Evolutionary conservation across 2,113 vertebrate genomes (phyloP).

Genomic region (Crotalus helleri): DNA sequence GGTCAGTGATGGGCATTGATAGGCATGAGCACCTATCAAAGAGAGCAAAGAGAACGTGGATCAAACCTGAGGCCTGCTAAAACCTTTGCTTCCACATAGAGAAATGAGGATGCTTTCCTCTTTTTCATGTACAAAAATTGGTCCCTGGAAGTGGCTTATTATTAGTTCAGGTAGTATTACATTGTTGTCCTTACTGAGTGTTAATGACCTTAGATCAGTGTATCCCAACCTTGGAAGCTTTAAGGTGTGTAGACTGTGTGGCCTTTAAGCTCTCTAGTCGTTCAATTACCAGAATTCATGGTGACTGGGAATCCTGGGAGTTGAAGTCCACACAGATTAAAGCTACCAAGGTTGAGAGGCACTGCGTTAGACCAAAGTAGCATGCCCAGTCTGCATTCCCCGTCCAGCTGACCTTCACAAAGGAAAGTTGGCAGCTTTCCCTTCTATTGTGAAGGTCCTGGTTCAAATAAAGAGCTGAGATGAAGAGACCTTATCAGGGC

Average conservation of each 20-base stretch:
- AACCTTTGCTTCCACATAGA: not conserved
- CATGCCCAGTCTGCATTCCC: not conserved
- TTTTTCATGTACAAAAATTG: not conserved
- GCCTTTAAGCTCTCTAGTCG: too few relatives aligned
- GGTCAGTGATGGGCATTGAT: not conserved
- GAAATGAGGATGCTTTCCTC: not conserved
- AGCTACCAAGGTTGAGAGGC: not conserved
- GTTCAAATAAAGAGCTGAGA: conserved; percentile 23
- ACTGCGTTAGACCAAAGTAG: accelerated
- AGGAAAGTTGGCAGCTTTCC: conserved; percentile 55
- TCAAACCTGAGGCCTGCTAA: not conserved
- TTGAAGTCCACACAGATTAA: not conserved
- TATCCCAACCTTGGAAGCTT: too few relatives aligned
- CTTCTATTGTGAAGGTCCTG: conserved; percentile 45
- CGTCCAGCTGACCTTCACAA: not conserved
- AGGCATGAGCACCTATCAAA: not conserved
- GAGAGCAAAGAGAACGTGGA: not conserved
- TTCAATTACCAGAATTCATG: too few relatives aligned
- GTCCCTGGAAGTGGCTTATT: not conserved
- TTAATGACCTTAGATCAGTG: conserved; percentile 6
- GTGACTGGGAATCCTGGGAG: too few relatives aligned
- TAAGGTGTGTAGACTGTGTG: too few relatives aligned
- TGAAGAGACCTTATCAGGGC: conserved; percentile 17
- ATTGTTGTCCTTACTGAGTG: not conserved
- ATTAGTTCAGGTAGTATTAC: not conserved